Conservation (phyloP, 2,888 invertebrate genomes). For the Ctenicera cuprea region DNA sequence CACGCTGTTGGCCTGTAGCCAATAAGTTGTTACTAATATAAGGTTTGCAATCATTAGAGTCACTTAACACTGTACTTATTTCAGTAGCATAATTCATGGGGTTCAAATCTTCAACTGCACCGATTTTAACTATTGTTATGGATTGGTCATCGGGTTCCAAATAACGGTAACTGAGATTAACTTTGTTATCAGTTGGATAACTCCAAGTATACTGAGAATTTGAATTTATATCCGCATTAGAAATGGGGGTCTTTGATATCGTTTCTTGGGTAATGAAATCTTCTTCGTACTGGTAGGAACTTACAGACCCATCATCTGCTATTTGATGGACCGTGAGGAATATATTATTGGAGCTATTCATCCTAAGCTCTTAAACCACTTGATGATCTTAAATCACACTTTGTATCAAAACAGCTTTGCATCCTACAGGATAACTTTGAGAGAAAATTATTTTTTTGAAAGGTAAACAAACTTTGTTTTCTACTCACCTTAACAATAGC, state of each 20-base stretch:
- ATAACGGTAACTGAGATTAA: conserved; percentile 60
- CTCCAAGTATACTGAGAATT: conserved; percentile 49
- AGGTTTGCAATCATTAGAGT: conserved; percentile 53
- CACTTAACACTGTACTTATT: conserved; percentile 53
- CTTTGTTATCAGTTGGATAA: conserved; percentile 51
- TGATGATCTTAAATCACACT: conserved; percentile 58
- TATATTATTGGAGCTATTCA: conserved; percentile 65
- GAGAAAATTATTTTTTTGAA: conserved; percentile 30
- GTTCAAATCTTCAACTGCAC: conserved; percentile 62
- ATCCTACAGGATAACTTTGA: conserved; percentile 38
- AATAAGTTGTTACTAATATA: conserved; percentile 31
- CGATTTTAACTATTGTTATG: conserved; percentile 62
- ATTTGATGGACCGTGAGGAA: conserved; percentile 65
- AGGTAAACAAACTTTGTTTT: conserved; percentile 60
- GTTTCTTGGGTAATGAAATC: conserved; percentile 64
- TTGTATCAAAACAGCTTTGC: conserved; percentile 68
- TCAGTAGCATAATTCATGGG: conserved; percentile 61
- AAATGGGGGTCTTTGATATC: conserved; percentile 62
- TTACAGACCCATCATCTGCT: conserved; percentile 60
- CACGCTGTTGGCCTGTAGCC: conserved; percentile 50
- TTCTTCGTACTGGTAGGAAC: conserved; percentile 63
- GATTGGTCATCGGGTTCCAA: conserved; percentile 62
- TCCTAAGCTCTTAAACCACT: conserved; percentile 64
- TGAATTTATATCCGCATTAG: conserved; percentile 58
- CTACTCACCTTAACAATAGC: neutral